These are phyloP conservation scores for Protosalanx chinensis DNA, from an alignment of 2,797 vertebrate genomes.

Conservation along the genomic window DNA sequence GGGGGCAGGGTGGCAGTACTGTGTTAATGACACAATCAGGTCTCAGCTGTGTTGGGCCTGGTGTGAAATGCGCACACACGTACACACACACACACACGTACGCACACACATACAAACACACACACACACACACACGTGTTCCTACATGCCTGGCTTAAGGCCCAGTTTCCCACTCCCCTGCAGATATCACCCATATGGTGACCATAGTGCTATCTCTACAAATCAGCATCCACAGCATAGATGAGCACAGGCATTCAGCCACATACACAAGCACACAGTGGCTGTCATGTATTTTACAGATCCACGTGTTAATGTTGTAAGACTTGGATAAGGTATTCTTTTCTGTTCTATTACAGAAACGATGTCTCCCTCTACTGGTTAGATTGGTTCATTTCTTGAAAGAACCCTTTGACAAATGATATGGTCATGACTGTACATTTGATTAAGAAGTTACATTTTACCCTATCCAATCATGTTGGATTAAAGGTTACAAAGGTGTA, in stretches of 20 bases:
- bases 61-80: neutral
- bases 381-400: neutral
- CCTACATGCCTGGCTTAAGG: slow-evolving; percentile 18
- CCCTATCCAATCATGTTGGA: too few species aligned
- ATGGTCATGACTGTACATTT: too few species aligned
- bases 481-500: too few species aligned
- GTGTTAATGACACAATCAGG: slow-evolving; percentile 2
- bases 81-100: neutral
- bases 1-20: slow-evolving; percentile 7
- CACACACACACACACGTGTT: neutral
- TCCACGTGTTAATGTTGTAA: neutral
- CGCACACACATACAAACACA: neutral
- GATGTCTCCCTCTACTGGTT: slow-evolving; percentile 48
- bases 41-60: slow-evolving; percentile 2
- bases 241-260: slow-evolving; percentile 2
- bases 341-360: neutral
- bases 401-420: too few species aligned
- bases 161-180: slow-evolving; percentile 33
- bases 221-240: neutral
- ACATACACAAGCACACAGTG: neutral
- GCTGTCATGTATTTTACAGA: neutral
- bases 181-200: slow-evolving; percentile 41
- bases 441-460: too few species aligned
- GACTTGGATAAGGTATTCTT: neutral
- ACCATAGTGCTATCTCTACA: slow-evolving; percentile 12